Evolutionary conservation across 2,113 vertebrate species (phyloP).

Genomic region (Ictalurus punctatus): DNA sequence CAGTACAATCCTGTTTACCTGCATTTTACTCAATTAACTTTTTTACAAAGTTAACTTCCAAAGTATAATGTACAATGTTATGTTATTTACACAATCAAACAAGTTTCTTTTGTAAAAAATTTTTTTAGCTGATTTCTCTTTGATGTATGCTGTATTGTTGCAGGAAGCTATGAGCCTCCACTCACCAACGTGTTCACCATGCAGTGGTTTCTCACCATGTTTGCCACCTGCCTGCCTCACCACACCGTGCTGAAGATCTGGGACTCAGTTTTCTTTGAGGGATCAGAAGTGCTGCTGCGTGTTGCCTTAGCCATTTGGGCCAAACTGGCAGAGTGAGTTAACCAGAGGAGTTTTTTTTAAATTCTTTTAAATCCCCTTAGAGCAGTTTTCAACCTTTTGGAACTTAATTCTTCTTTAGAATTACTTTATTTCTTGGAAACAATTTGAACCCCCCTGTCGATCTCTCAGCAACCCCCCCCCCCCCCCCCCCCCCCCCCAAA

Average conservation of each 20-base stretch:
- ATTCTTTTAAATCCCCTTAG: neutral
- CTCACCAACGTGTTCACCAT: conserved; percentile 98
- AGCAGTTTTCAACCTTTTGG: no score
- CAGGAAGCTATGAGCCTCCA: conserved; percentile 95
- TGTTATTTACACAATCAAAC: neutral
- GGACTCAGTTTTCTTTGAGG: conserved; percentile 98
- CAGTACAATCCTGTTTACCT: neutral
- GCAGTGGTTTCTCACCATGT: conserved; percentile 99
- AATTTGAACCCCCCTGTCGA: no score
- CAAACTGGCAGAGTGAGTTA: conserved; percentile 91
- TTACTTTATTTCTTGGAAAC: no score
- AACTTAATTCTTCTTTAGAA: no score
- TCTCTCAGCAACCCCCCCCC: no score
- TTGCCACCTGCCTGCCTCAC: conserved; percentile 96
- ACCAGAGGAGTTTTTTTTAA: neutral
- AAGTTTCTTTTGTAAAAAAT: neutral
- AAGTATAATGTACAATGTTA: neutral
- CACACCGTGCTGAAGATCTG: conserved; percentile 96
- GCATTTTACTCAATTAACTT: neutral
- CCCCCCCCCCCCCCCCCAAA: no score
- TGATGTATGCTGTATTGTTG: neutral
- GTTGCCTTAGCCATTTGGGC: conserved; percentile 96
- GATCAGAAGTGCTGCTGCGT: conserved; percentile 92
- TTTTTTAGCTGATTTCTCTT: neutral
- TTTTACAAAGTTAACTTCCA: neutral